Conservation (phyloP, 2,888 invertebrate genomes). For the Oligia latruncula region DNA sequence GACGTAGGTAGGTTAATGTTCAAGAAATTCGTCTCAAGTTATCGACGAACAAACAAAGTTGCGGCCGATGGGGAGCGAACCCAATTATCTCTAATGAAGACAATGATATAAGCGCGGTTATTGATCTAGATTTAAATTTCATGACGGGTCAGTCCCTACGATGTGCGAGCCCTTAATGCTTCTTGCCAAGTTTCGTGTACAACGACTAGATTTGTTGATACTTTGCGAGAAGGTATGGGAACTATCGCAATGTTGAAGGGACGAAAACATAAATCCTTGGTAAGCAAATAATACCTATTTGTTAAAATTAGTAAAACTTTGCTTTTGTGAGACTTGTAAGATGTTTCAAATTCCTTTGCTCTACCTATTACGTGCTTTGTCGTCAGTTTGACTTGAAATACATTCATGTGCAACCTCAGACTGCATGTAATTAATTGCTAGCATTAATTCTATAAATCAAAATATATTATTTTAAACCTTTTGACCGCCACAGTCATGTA, state of each 20-base stretch:
- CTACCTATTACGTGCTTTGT: not conserved
- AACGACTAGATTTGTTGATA: slow-evolving; percentile 72
- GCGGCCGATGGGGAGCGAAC: slow-evolving; percentile 87
- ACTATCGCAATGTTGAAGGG: not conserved
- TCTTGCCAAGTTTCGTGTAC: slow-evolving; percentile 85
- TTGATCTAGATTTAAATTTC: slow-evolving; percentile 91
- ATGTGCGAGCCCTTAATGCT: slow-evolving; percentile 89
- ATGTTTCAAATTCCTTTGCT: not conserved
- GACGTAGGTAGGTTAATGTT: slow-evolving; percentile 78
- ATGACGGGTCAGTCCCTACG: slow-evolving; percentile 90
- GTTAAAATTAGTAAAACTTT: not conserved
- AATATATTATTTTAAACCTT: not conserved
- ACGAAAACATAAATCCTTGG: not conserved
- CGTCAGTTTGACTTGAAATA: not conserved
- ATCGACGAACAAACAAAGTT: slow-evolving; percentile 89
- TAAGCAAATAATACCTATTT: not conserved
- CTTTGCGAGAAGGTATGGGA: slow-evolving; percentile 42
- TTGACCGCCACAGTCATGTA: too few relatives aligned
- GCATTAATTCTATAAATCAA: too few relatives aligned
- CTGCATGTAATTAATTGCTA: not conserved
- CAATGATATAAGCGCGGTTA: slow-evolving; percentile 91
- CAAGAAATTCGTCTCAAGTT: slow-evolving; percentile 90
- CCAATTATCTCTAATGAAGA: slow-evolving; percentile 91
- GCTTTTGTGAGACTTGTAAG: not conserved
- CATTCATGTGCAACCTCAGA: not conserved